Percentiles rank a stretch among this genome's conserved stretches.
phyloP scores from a whole-genome alignment of 2,113 vertebrate species.

The Chaetodon trifascialis region DNA sequence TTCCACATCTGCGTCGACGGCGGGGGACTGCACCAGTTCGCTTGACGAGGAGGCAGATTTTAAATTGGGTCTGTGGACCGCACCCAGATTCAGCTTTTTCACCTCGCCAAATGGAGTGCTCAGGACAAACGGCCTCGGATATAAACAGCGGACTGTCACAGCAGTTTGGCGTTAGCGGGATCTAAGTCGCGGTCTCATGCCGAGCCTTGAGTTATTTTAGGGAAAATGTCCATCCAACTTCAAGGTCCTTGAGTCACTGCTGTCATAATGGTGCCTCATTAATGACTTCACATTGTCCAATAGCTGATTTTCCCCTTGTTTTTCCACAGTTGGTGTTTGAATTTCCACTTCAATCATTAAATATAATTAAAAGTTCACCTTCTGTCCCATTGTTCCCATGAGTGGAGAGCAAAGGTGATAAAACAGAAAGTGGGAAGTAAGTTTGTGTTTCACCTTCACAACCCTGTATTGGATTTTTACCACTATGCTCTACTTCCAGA shows the following conservation, averaged over 20 bases:
- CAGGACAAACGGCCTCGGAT: neutral
- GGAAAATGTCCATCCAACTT: neutral
- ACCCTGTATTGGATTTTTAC: slow-evolving; percentile 37
- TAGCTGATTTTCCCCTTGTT: neutral
- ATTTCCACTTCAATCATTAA: neutral
- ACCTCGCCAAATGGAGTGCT: neutral
- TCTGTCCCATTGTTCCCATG: neutral
- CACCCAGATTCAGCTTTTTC: slow-evolving; percentile 1
- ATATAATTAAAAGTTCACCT: neutral
- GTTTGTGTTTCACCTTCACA: slow-evolving; percentile 34
- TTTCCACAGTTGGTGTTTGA: neutral
- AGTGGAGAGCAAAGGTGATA: neutral
- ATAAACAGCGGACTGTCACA: neutral
- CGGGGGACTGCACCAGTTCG: neutral
- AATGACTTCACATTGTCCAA: neutral
- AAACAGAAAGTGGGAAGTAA: neutral
- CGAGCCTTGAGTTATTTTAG: neutral
- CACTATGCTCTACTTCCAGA: slow-evolving; percentile 19
- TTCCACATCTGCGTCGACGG: slow-evolving; percentile 36
- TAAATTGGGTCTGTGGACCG: slow-evolving; percentile 11
- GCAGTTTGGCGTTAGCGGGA: neutral
- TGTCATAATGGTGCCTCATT: neutral
- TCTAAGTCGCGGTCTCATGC: neutral
- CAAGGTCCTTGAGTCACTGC: neutral
- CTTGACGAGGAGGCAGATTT: slow-evolving; percentile 1